These are phyloP conservation scores for Drosophila athabasca DNA, from an alignment of 1,140 invertebrate genomes.

Conservation along the genomic window DNA sequence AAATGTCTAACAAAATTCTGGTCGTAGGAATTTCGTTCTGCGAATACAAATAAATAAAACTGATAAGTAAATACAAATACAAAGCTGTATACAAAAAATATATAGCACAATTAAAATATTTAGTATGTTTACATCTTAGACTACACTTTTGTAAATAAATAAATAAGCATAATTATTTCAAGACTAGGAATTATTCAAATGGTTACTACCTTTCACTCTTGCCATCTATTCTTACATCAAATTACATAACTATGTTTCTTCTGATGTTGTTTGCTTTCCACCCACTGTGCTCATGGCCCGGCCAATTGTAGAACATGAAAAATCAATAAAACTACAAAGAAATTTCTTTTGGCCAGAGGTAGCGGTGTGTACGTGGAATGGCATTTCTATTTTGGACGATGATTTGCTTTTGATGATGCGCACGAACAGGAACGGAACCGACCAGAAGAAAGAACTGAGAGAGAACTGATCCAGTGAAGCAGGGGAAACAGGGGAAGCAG, in stretches of 20 bases:
- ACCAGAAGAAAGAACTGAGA: slow-evolving; percentile 2
- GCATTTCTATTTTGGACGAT: slow-evolving; percentile 59
- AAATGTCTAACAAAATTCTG: too few species aligned
- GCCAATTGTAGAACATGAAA: slow-evolving; percentile 67
- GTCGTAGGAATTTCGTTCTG: neutral
- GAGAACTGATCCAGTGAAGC: slow-evolving; percentile 14
- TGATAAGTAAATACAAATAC: too few species aligned
- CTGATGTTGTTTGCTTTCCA: neutral
- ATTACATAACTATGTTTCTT: too few species aligned
- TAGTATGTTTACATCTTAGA: too few species aligned
- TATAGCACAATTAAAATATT: too few species aligned
- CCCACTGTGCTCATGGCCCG: slow-evolving; percentile 27
- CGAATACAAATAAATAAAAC: neutral
- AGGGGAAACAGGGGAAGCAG: slow-evolving; percentile 8
- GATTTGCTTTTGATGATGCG: slow-evolving; percentile 81
- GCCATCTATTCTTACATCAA: too few species aligned
- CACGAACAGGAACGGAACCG: slow-evolving; percentile 62
- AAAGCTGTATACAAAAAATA: neutral
- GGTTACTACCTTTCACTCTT: too few species aligned
- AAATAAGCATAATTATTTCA: too few species aligned
- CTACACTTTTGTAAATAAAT: too few species aligned
- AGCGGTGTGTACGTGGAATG: slow-evolving; percentile 55
- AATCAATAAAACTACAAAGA: slow-evolving; percentile 75
- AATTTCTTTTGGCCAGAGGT: slow-evolving; percentile 54
- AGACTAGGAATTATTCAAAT: too few species aligned